Evolutionary conservation across 1,140 invertebrate species (phyloP).

Genomic region (Batillaria attramentaria): DNA sequence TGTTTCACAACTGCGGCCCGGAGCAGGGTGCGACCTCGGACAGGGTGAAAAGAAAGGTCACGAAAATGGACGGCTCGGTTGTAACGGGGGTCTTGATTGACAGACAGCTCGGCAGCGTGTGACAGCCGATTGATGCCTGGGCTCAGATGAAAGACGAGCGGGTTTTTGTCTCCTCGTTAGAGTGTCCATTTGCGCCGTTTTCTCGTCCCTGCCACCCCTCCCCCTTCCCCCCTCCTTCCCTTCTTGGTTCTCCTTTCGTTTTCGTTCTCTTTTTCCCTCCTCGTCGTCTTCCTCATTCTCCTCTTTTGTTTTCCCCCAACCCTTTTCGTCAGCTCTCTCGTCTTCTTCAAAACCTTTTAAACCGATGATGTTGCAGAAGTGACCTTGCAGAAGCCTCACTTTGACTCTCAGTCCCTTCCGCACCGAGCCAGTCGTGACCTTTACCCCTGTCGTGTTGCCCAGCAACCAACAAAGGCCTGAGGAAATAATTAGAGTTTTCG

Average conservation of each 20-base stretch:
- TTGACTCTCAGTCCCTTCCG: not conserved
- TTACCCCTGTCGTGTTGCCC: slow-evolving; percentile 10
- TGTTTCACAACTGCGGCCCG: too few species aligned
- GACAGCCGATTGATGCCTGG: too few species aligned
- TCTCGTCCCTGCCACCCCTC: not conserved
- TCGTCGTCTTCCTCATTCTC: too few species aligned
- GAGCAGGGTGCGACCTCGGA: too few species aligned
- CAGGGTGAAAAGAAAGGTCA: too few species aligned
- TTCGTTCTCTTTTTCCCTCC: not conserved
- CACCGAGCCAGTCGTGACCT: not conserved
- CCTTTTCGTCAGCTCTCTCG: not conserved
- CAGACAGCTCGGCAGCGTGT: too few species aligned
- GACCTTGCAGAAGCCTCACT: not conserved
- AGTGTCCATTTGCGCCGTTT: too few species aligned
- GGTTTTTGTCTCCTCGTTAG: too few species aligned
- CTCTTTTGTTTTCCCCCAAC: too few species aligned
- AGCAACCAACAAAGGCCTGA: slow-evolving; percentile 19
- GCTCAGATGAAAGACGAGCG: too few species aligned
- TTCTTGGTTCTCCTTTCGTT: not conserved
- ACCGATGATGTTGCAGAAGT: not conserved
- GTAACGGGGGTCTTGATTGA: too few species aligned
- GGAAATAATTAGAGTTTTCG: slow-evolving; percentile 26
- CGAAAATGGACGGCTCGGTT: too few species aligned
- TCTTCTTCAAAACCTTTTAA: not conserved
- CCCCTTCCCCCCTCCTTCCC: not conserved